These are phyloP conservation scores for Elegia similella DNA, from an alignment of 2,888 invertebrate species.

Conservation along the genomic window DNA sequence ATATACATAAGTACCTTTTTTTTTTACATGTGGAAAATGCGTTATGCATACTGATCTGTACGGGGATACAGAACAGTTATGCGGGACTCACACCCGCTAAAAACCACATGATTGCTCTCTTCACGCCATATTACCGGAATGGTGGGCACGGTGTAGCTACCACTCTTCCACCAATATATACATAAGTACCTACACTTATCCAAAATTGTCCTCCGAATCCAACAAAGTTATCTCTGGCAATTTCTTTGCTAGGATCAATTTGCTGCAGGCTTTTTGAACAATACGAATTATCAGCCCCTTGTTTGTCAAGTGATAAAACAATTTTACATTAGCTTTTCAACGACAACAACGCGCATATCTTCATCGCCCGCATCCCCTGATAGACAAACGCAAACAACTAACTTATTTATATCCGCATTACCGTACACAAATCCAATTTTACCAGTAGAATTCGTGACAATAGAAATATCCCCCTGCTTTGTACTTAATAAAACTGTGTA, in stretches of 20 bases:
- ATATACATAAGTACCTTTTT: too few species aligned
- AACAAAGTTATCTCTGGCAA: background rate
- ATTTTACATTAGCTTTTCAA: constrained; percentile 10
- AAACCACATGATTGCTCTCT: too few species aligned
- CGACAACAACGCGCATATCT: constrained; percentile 4
- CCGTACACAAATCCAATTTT: constrained; percentile 6
- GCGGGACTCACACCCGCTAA: too few species aligned
- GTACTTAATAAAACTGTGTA: background rate
- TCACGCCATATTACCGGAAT: too few species aligned
- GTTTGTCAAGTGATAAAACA: constrained; percentile 13
- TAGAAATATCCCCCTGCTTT: background rate
- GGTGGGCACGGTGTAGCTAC: too few species aligned
- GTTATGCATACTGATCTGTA: too few species aligned
- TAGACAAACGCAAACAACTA: background rate
- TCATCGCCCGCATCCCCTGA: background rate
- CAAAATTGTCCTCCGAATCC: too few species aligned
- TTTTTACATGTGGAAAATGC: too few species aligned
- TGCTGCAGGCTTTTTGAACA: background rate
- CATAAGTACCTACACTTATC: too few species aligned
- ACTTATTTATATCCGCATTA: constrained; percentile 8
- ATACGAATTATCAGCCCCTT: background rate
- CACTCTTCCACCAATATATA: too few species aligned
- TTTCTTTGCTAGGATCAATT: background rate
- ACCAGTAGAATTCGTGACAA: constrained; percentile 7
- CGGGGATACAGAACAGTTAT: too few species aligned